A percentile compares a stretch with the other conserved stretches of the same genome.
These are phyloP conservation scores for Physella acuta DNA, from an alignment of 1,140 invertebrate species.

Conservation along the genomic window DNA sequence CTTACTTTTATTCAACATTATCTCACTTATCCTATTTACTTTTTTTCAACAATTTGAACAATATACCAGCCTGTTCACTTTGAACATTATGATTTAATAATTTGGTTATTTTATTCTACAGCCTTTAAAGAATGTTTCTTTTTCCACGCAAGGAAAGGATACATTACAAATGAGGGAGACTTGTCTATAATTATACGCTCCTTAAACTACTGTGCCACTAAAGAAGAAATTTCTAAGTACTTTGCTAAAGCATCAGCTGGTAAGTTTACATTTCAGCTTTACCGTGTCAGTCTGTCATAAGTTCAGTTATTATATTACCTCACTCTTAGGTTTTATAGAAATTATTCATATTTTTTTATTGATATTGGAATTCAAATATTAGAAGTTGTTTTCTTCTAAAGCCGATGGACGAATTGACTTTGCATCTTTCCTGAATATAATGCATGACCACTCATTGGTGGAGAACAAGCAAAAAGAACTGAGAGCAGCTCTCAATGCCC, in stretches of 20 bases:
- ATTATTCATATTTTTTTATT: no score
- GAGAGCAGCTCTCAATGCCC: constrained; percentile 84
- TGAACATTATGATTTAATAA: neutral
- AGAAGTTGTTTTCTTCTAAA: constrained; percentile 1
- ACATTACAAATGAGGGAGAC: constrained; percentile 85
- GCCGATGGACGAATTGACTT: constrained; percentile 87
- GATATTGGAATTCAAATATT: no score
- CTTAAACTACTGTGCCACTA: constrained; percentile 87
- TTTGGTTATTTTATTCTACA: constrained; percentile 61
- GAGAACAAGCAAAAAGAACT: constrained; percentile 89
- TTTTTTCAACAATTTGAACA: no score
- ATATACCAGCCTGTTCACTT: constrained; percentile 17
- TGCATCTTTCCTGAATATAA: constrained; percentile 91
- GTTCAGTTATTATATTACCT: no score
- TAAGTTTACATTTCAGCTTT: neutral
- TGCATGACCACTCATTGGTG: constrained; percentile 84
- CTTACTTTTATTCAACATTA: no score
- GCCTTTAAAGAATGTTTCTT: constrained; percentile 95
- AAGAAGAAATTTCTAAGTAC: constrained; percentile 83
- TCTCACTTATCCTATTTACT: no score
- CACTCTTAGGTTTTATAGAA: no score
- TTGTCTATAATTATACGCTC: constrained; percentile 91
- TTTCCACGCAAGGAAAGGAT: constrained; percentile 80
- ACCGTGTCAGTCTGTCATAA: no score
- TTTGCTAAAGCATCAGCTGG: constrained; percentile 72